A percentile compares a stretch with the other conserved stretches of the same genome.
Evolutionary conservation across 1,140 invertebrate species (phyloP).

Genomic region (Dolichoris vasculosae): DNA sequence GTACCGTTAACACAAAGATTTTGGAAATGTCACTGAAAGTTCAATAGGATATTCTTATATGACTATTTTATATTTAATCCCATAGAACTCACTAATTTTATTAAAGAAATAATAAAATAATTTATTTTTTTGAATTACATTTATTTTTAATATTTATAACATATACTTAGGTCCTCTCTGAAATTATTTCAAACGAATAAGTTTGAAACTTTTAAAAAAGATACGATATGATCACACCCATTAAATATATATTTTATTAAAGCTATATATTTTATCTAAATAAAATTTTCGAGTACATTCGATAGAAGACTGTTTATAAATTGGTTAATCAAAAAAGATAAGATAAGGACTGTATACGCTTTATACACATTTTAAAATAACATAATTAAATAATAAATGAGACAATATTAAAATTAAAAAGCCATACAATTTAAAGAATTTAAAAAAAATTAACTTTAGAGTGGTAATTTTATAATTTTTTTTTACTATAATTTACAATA

Average conservation of each 20-base stretch:
- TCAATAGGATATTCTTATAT: slow-evolving; percentile 39
- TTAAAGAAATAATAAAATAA: neutral
- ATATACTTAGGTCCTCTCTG: neutral
- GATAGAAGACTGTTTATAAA: slow-evolving; percentile 23
- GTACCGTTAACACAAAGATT: slow-evolving; percentile 15
- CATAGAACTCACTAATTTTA: neutral
- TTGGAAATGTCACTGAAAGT: slow-evolving; percentile 41
- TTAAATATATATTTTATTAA: slow-evolving; percentile 19
- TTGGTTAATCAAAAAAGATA: slow-evolving; percentile 23
- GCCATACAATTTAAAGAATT: neutral
- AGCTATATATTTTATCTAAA: slow-evolving; percentile 15
- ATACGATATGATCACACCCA: neutral
- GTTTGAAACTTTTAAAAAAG: slow-evolving; percentile 1
- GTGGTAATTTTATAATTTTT: neutral
- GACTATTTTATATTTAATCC: slow-evolving; percentile 33
- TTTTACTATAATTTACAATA: neutral
- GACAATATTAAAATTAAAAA: neutral
- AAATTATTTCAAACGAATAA: neutral
- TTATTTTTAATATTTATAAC: neutral
- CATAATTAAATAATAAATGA: neutral
- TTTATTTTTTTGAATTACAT: neutral
- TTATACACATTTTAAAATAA: slow-evolving; percentile 13
- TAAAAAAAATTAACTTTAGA: neutral
- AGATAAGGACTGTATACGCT: slow-evolving; percentile 11
- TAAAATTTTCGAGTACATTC: slow-evolving; percentile 17